Evolutionary conservation across 2,113 vertebrate species (phyloP).

Genomic region (Oncorhynchus nerka): DNA sequence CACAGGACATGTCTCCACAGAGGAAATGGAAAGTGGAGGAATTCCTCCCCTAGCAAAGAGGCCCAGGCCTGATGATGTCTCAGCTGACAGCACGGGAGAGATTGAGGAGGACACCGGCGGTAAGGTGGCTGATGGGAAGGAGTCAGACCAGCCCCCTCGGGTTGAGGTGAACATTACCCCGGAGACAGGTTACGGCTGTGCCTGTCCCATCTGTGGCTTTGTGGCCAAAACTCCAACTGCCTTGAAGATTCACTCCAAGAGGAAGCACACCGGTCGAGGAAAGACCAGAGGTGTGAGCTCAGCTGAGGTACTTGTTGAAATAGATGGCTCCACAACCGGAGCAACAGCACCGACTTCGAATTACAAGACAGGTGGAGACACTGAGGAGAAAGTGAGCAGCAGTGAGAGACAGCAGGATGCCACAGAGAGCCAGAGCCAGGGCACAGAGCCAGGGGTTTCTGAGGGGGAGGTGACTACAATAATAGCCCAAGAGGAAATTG

Average conservation of each 20-base stretch:
- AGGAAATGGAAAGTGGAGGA: conserved; percentile 50
- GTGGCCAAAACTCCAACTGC: conserved; percentile 69
- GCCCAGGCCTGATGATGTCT: conserved; percentile 55
- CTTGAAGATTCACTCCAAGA: conserved; percentile 73
- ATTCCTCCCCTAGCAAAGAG: conserved; percentile 54
- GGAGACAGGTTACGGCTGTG: conserved; percentile 16
- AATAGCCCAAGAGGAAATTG: not conserved
- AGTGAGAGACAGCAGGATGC: not conserved
- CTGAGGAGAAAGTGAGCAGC: conserved; percentile 27
- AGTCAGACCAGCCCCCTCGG: conserved; percentile 2
- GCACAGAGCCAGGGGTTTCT: too few species aligned
- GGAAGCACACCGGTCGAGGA: conserved; percentile 50
- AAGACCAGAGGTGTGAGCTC: conserved; percentile 18
- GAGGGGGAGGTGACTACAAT: not conserved
- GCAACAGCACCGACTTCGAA: not conserved
- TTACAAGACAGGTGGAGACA: not conserved
- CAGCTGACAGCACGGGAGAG: not conserved
- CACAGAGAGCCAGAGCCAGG: conserved; percentile 10
- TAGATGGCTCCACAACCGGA: not conserved
- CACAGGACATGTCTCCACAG: conserved; percentile 35
- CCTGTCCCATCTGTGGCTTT: conserved; percentile 64
- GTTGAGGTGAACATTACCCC: conserved; percentile 19
- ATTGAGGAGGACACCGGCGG: conserved; percentile 9
- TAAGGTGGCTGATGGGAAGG: conserved; percentile 1
- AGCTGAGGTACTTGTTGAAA: conserved; percentile 42